A percentile compares a stretch with the other conserved stretches of the same genome.
phyloP scores from a whole-genome alignment of 1,140 invertebrate species.

The Drosophila nannoptera region DNA sequence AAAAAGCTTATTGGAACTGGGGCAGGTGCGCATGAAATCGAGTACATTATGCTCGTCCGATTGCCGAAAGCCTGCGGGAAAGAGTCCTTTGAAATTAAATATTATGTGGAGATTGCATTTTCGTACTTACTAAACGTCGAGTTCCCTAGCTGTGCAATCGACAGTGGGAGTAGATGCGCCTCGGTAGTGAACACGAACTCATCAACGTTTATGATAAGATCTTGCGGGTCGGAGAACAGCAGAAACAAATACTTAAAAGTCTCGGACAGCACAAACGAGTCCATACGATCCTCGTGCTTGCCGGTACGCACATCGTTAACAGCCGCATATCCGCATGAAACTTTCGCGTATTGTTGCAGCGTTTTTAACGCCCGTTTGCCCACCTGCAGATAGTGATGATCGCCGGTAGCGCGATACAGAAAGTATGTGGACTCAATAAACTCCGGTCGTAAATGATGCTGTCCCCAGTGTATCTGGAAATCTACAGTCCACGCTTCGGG shows the following conservation, averaged over 20 bases:
- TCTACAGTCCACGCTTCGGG: slow-evolving; percentile 98
- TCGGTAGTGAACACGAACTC: slow-evolving; percentile 98
- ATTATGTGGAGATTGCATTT: background rate
- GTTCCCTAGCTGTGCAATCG: slow-evolving; percentile 82
- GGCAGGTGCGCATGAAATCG: slow-evolving; percentile 89
- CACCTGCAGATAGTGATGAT: slow-evolving; percentile 96
- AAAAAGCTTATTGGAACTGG: slow-evolving; percentile 90
- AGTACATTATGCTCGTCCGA: slow-evolving; percentile 82
- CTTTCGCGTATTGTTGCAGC: slow-evolving; percentile 92
- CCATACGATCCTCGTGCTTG: slow-evolving; percentile 96
- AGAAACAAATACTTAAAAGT: slow-evolving; percentile 99
- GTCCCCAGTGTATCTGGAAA: slow-evolving; percentile 98
- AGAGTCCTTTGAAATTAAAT: background rate
- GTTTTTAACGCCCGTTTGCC: slow-evolving; percentile 94
- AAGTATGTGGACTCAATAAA: slow-evolving; percentile 99
- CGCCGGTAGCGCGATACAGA: slow-evolving; percentile 94
- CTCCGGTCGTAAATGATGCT: slow-evolving; percentile 97
- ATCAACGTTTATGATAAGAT: slow-evolving; percentile 94
- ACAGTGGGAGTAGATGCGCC: slow-evolving; percentile 95
- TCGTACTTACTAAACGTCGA: slow-evolving; percentile 71
- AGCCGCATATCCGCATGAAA: slow-evolving; percentile 97
- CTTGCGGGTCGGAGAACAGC: slow-evolving; percentile 93
- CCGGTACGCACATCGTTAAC: slow-evolving; percentile 96
- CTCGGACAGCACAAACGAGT: slow-evolving; percentile 98
- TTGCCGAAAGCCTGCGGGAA: slow-evolving; percentile 70